Evolutionary conservation across 2,113 vertebrate genomes (phyloP).

Genomic region (Ochotona princeps): DNA sequence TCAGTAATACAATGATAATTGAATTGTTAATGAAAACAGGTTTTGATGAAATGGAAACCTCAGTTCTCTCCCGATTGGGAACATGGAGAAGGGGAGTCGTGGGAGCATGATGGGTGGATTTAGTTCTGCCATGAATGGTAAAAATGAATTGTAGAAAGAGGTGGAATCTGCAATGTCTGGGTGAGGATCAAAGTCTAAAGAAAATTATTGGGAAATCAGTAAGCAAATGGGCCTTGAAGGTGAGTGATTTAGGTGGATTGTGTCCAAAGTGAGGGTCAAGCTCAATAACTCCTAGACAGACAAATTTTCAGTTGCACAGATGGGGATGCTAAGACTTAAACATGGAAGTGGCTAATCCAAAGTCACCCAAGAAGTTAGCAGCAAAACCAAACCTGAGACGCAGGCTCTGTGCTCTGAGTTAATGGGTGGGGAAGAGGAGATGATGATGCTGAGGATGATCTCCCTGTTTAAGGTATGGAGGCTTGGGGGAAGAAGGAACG

Average conservation of each 20-base stretch:
- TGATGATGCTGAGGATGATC: background rate
- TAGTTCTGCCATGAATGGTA: background rate
- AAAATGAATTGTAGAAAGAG: background rate
- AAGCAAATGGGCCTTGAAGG: background rate
- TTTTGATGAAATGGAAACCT: constrained; percentile 64
- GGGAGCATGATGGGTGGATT: background rate
- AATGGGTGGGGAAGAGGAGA: background rate
- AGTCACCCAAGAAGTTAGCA: background rate
- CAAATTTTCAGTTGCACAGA: background rate
- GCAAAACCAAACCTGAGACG: background rate
- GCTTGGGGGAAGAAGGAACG: background rate
- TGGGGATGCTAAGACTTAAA: background rate
- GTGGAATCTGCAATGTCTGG: background rate
- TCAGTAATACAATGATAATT: constrained; percentile 60
- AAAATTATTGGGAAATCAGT: background rate
- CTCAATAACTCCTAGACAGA: background rate
- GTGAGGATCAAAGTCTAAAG: background rate
- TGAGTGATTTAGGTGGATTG: background rate
- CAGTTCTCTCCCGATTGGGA: constrained; percentile 55
- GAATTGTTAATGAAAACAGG: constrained; percentile 72
- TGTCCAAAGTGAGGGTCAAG: background rate
- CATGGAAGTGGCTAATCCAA: background rate
- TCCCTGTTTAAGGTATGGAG: background rate
- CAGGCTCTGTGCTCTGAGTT: background rate
- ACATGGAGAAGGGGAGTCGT: background rate